These are phyloP conservation scores for Daboia siamensis DNA, from an alignment of 2,113 vertebrate species.

Conservation along the genomic window DNA sequence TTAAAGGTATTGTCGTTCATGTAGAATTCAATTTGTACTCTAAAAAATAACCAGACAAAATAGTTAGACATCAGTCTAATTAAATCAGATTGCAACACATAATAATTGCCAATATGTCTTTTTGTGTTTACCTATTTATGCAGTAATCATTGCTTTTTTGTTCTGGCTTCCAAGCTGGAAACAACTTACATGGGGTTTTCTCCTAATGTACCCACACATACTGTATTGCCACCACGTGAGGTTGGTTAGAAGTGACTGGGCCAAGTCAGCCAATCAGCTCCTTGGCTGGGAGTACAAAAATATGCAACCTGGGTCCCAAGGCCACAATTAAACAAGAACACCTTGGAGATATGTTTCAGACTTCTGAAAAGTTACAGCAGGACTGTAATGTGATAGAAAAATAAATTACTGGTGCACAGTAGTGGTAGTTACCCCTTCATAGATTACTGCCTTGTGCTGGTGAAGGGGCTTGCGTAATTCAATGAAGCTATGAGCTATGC, in stretches of 20 bases:
- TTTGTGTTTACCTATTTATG: not conserved
- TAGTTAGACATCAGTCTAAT: conserved; percentile 41
- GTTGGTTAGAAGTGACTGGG: not conserved
- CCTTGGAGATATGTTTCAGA: not conserved
- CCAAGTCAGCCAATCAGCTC: not conserved
- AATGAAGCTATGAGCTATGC: no score
- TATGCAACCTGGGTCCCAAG: not conserved
- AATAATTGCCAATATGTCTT: not conserved
- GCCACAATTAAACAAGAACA: not conserved
- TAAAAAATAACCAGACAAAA: conserved; percentile 64
- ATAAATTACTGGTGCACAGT: not conserved
- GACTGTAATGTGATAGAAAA: not conserved
- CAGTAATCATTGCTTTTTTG: not conserved
- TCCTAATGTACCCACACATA: not conserved
- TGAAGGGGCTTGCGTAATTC: no score
- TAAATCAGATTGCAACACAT: not conserved
- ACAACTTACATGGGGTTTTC: not conserved
- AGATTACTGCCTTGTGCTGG: no score
- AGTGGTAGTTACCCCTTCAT: not conserved
- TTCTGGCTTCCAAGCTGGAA: not conserved
- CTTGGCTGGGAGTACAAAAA: not conserved
- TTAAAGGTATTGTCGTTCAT: conserved; percentile 86
- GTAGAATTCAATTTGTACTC: conserved; percentile 85
- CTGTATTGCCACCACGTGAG: not conserved
- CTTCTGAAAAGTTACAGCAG: not conserved